Conservation (phyloP, 2,888 invertebrate species). For the Marasmarcha lunaedactyla region DNA sequence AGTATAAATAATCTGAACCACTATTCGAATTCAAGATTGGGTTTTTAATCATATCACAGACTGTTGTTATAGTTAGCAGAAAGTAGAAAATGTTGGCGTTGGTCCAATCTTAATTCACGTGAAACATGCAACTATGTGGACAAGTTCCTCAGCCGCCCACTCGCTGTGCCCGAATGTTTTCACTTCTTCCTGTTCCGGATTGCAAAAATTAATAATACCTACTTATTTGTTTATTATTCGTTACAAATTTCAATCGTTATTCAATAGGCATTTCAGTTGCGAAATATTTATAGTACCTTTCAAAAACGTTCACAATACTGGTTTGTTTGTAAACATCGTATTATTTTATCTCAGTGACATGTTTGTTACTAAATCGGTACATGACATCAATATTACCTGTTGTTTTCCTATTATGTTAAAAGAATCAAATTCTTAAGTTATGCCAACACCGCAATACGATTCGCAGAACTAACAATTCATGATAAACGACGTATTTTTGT, state of each 20-base stretch:
- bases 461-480: background rate
- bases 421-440: background rate
- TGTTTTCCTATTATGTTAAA: background rate
- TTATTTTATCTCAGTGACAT: no score
- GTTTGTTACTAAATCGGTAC: no score
- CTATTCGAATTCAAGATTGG: background rate
- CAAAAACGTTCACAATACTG: no score
- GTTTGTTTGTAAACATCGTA: no score
- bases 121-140: conserved; percentile 24
- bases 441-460: background rate
- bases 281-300: no score
- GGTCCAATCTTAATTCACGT: conserved; percentile 40
- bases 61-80: conserved; percentile 7
- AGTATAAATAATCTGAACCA: background rate
- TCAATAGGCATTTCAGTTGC: no score
- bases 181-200: conserved; percentile 48
- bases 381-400: no score
- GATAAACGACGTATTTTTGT: background rate
- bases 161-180: conserved; percentile 19
- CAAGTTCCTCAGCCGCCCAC: conserved; percentile 27
- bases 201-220: conserved; percentile 6
- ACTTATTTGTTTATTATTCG: no score
- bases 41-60: background rate
- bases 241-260: no score
- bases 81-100: conserved; percentile 20